Conservation (phyloP, 1,140 invertebrate genomes). For the Diuraphis noxia region DNA sequence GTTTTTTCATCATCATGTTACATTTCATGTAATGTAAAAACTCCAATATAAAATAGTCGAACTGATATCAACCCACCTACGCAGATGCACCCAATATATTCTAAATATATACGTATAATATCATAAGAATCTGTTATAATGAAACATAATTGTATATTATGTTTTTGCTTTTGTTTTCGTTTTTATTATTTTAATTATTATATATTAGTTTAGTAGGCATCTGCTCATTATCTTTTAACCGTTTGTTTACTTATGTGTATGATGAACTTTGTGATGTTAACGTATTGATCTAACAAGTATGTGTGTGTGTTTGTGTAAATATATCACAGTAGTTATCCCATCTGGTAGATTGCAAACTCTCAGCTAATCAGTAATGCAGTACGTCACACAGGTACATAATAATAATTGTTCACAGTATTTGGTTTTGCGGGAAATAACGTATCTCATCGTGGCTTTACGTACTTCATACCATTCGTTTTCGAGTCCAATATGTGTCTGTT, state of each 20-base stretch:
- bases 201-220: too few relatives aligned
- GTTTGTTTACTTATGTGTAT: too few relatives aligned
- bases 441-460: too few relatives aligned
- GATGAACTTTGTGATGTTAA: too few relatives aligned
- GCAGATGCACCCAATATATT: background rate
- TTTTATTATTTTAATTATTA: background rate
- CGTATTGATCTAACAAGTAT: too few relatives aligned
- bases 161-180: background rate
- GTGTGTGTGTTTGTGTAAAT: too few relatives aligned
- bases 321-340: too few relatives aligned
- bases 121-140: background rate
- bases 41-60: background rate
- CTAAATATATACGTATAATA: background rate
- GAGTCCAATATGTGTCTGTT: too few relatives aligned
- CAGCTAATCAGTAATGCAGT: slow-evolving; percentile 9
- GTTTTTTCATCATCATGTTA: too few relatives aligned
- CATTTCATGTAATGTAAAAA: background rate
- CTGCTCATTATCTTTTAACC: too few relatives aligned
- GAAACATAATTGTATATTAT: background rate
- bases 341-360: slow-evolving; percentile 6
- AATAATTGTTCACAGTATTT: background rate
- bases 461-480: too few relatives aligned
- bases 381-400: background rate
- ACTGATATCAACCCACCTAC: background rate
- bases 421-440: background rate